Base-by-base conservation (phyloP, 2,113 vertebrate genomes). In the Pollachius pollachius region DNA sequence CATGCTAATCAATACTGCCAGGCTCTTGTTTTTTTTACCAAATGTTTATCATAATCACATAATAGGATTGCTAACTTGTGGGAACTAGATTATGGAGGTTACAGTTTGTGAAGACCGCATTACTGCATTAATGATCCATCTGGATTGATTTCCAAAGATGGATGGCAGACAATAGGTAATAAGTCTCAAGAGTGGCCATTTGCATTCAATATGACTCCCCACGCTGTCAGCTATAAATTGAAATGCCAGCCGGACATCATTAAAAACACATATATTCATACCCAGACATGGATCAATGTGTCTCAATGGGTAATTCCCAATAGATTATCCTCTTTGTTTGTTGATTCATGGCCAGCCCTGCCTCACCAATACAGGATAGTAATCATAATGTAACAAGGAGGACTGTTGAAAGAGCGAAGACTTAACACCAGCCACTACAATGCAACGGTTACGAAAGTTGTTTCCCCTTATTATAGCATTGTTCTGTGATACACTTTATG, bases 241-340 rank as follows among this genome's bases (percentile, higher is more conserved):
- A 37, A 62, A 70, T 62, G 60, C 37, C 4, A 21, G 9, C 60
- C 62, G 68, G 30, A 70, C 60, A 54, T 41, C 68, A 62, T 63
- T 70, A 41, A 62, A 70, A 63, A 70, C 37, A 69, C 48, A 62
- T 52, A 63, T 18, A 70, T 62, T 62, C 23, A 37, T 63, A 21
- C 16, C 60, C 41, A 18, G 60, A 52, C 41, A 9, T 62, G 16
- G 60, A 70, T 70, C 59, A 30, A 70, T 70, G 17, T 11, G 41
- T 7, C 23, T 69, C 30, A 41, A 27, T 62, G 16, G 27, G 8
- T 15, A 25, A 52, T 27, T 62, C 64, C 62, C 37, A 25, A n/a
- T 52, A 54, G 62, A 17, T 30, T 23, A 62, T 69, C 68, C 52
- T 70, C 41, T 70, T 27, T 30, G 52, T 30, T 70, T 8, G 52